Evolutionary conservation across 2,797 vertebrate genomes (phyloP).

Genomic region (Ambastaia sidthimunki): DNA sequence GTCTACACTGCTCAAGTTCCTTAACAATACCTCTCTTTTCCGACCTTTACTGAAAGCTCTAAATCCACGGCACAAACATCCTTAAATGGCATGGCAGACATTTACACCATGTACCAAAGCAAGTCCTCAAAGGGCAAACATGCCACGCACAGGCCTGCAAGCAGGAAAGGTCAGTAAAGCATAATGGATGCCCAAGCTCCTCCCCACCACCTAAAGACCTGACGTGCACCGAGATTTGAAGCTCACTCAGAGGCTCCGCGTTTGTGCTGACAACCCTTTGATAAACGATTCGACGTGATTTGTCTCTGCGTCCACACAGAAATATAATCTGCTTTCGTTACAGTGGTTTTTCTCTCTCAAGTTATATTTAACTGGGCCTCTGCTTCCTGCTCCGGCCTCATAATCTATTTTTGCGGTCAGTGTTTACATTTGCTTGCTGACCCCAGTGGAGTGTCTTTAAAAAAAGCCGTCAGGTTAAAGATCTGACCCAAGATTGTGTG

Average conservation of each 20-base stretch:
- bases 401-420: conserved; percentile 52
- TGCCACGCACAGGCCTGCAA: conserved; percentile 48
- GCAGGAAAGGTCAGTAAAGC: conserved; percentile 59
- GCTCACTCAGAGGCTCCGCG: not conserved
- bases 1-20: conserved; percentile 22
- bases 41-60: conserved; percentile 51
- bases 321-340: conserved; percentile 54
- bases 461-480: conserved; percentile 43
- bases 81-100: conserved; percentile 53
- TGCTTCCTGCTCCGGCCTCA: conserved; percentile 18
- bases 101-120: conserved; percentile 56
- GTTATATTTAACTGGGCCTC: conserved; percentile 50
- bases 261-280: conserved; percentile 38
- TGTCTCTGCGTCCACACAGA: conserved; percentile 47
- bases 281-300: conserved; percentile 46
- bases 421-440: conserved; percentile 50
- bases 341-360: conserved; percentile 34
- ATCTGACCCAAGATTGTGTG: conserved; percentile 29
- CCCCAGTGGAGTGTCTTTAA: conserved; percentile 28
- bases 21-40: conserved; percentile 44
- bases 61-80: conserved; percentile 59
- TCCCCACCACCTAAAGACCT: conserved; percentile 50
- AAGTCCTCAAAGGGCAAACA: conserved; percentile 58
- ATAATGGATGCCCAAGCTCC: conserved; percentile 37
- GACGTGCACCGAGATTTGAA: conserved; percentile 40